These are phyloP conservation scores for Mizuhopecten yessoensis DNA, from an alignment of 1,140 invertebrate species.

Conservation along the genomic window DNA sequence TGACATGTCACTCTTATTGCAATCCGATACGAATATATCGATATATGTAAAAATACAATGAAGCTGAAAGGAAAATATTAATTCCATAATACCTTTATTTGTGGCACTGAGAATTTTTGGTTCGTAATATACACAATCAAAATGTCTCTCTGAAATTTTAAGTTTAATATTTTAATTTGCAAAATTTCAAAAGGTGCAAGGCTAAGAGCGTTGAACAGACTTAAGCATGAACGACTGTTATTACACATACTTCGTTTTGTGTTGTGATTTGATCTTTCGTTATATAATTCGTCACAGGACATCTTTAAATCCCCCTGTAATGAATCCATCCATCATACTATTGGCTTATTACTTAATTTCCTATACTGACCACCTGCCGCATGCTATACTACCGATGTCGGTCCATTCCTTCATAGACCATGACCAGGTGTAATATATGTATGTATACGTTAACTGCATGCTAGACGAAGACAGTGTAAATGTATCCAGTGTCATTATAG, in stretches of 20 bases:
- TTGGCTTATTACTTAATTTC: background rate
- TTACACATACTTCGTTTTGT: background rate
- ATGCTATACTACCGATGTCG: background rate
- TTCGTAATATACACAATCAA: too few relatives aligned
- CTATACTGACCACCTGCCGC: background rate
- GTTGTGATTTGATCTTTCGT: background rate
- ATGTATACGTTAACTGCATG: background rate
- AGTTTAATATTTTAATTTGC: too few relatives aligned
- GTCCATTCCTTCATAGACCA: background rate
- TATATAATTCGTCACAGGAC: background rate
- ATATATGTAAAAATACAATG: too few relatives aligned
- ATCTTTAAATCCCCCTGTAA: background rate
- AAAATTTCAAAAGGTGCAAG: too few relatives aligned
- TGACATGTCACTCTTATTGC: too few relatives aligned
- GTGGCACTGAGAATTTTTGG: too few relatives aligned
- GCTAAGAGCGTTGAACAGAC: too few relatives aligned
- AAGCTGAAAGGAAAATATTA: too few relatives aligned
- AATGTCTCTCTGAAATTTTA: too few relatives aligned
- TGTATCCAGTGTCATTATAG: background rate
- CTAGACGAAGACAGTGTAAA: background rate
- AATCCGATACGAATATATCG: too few relatives aligned
- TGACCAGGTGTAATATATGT: background rate
- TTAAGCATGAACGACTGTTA: background rate
- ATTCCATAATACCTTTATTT: too few relatives aligned
- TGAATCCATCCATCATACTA: background rate